A percentile compares a stretch with the other conserved stretches of the same genome.
Conservation (phyloP, 2,888 invertebrate species). For the Adela reaumurella region DNA sequence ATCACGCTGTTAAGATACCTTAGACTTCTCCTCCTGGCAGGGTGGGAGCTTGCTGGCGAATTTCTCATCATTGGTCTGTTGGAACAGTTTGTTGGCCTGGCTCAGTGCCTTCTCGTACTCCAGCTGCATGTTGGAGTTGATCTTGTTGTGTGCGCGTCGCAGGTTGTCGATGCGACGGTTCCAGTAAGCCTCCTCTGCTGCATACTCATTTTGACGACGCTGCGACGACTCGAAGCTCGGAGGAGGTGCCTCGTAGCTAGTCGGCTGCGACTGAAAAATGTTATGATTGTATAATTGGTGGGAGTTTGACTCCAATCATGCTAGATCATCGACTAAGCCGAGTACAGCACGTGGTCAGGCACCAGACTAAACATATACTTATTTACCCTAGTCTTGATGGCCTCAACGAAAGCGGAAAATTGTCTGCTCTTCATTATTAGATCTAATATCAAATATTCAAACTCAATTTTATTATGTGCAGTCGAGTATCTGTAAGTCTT, state of each 20-base stretch:
- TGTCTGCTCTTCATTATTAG: too few species aligned
- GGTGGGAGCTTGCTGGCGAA: slow-evolving; percentile 33
- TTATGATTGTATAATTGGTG: background rate
- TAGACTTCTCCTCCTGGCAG: slow-evolving; percentile 45
- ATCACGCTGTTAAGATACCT: too few species aligned
- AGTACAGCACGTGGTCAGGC: too few species aligned
- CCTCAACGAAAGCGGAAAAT: too few species aligned
- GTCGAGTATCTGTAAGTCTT: too few species aligned
- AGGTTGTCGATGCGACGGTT: slow-evolving; percentile 37
- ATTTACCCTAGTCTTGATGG: too few species aligned
- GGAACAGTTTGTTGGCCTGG: slow-evolving; percentile 40
- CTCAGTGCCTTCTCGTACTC: slow-evolving; percentile 45
- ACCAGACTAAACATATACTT: too few species aligned
- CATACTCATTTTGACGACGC: slow-evolving; percentile 26
- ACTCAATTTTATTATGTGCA: too few species aligned
- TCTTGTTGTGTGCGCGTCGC: slow-evolving; percentile 40
- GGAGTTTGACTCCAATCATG: too few species aligned
- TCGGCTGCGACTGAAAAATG: slow-evolving; percentile 9
- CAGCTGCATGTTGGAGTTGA: slow-evolving; percentile 35
- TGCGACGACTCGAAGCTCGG: slow-evolving; percentile 26
- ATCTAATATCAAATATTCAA: too few species aligned
- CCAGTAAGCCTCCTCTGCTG: slow-evolving; percentile 47
- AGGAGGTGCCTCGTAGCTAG: slow-evolving; percentile 7
- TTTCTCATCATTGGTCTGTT: slow-evolving; percentile 30
- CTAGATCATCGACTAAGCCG: too few species aligned